Evolutionary conservation across 2,888 invertebrate species (phyloP).

Genomic region (Anarsia innoxiella): DNA sequence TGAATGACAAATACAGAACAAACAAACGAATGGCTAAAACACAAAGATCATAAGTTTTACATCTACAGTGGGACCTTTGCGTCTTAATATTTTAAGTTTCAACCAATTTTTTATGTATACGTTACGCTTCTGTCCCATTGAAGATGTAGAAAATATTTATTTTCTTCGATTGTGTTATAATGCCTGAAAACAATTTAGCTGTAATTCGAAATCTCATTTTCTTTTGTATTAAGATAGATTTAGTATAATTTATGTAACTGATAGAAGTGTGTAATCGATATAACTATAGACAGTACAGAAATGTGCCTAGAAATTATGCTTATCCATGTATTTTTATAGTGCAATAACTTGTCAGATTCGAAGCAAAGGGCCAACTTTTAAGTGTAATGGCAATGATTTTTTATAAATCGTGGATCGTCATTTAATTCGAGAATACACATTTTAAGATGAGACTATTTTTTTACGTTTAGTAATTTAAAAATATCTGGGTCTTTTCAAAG

Average conservation of each 20-base stretch:
- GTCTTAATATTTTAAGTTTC: not conserved
- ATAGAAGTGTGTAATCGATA: conserved; percentile 60
- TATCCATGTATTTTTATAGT: conserved; percentile 69
- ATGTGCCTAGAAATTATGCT: conserved; percentile 72
- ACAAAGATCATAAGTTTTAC: no score
- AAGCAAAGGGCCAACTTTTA: conserved; percentile 27
- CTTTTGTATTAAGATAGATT: conserved; percentile 15
- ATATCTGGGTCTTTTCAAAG: not conserved
- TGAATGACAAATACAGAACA: no score
- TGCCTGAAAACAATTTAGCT: conserved; percentile 5
- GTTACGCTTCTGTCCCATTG: not conserved
- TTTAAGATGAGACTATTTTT: not conserved
- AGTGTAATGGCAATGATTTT: not conserved
- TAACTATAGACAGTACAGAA: conserved; percentile 64
- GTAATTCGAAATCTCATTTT: conserved; percentile 14
- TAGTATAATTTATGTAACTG: conserved; percentile 47
- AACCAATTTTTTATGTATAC: not conserved
- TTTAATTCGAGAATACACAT: not conserved
- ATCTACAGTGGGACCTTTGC: no score
- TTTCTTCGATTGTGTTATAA: no score
- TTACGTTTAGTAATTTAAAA: not conserved
- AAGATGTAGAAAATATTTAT: no score
- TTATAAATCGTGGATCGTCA: not conserved
- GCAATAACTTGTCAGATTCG: conserved; percentile 57
- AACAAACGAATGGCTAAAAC: no score